Evolutionary conservation across 37 sponge, comb jelly and placozoan genomes (phyloP).

Genomic region (Dysidea cf. avara): DNA sequence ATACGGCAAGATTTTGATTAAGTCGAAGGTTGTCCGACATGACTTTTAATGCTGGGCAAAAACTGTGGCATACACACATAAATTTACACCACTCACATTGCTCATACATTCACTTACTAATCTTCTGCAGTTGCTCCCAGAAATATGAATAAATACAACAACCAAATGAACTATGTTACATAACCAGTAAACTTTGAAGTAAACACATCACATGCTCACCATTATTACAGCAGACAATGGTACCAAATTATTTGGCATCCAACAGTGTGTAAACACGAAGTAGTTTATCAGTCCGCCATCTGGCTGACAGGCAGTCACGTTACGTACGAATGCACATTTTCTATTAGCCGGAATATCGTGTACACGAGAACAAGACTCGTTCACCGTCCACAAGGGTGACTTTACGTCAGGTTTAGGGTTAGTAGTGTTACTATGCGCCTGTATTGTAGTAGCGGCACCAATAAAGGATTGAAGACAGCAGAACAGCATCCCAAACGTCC

Average conservation of each 20-base stretch:
- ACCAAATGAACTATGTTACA: constrained; percentile 81
- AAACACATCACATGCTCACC: constrained; percentile 37
- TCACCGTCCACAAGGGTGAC: no score
- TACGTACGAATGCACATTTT: constrained; percentile 62
- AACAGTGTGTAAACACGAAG: constrained; percentile 84
- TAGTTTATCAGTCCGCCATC: constrained; percentile 83
- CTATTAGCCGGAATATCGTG: constrained; percentile 16
- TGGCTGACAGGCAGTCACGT: constrained; percentile 56
- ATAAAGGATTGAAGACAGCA: no score
- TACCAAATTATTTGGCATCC: constrained; percentile 66
- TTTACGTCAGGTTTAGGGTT: no score
- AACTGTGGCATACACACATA: constrained; percentile 55
- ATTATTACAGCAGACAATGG: constrained; percentile 82
- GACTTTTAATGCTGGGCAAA: constrained; percentile 90
- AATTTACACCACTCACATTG: neutral
- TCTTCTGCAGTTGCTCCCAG: constrained; percentile 96
- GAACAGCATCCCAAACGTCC: no score
- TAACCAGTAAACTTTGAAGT: neutral
- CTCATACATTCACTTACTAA: constrained; percentile 53
- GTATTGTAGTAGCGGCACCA: no score
- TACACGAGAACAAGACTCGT: constrained; percentile 29
- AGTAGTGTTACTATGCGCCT: no score
- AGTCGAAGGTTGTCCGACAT: constrained; percentile 84
- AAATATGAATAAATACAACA: constrained; percentile 81
- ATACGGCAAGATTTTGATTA: constrained; percentile 93